Evolutionary conservation across 1,140 invertebrate species (phyloP), one percentile per base, ranked within the genome.

Genomic region (Cepaea nemoralis): DNA sequence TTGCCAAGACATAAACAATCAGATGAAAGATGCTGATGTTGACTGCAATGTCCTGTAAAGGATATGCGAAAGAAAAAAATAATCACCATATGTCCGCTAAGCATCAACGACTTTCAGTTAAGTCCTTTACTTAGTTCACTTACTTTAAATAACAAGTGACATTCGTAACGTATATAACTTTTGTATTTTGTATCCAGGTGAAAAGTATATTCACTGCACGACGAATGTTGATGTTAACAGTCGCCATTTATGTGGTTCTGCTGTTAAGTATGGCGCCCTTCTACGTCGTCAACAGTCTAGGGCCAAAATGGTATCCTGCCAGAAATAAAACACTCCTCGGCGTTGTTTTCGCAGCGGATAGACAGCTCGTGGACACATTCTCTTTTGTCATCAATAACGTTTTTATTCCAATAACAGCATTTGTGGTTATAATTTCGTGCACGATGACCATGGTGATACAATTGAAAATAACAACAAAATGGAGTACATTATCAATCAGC

Each of bases 341-440:
- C 19, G 19, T 73, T 35, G 70, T 73, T 12, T 35, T 10, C 70
- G n/a, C 70, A 14, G 70, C 6, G 8, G 8, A 73, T 37, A 6
- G 70, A 40, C 19, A 33, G n/a, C 5, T 12, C 19, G 37, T 73
- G 8, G 70, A 73, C 12, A n/a, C 19, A 12, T 14, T 73, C n/a
- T 33, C 35, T n/a, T 73, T 37, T n/a, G 12, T n/a, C 8, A n/a
- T 73, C 22, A 33, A 37, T 14, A 37, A 73, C 70, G 70, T 73
- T 40, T 19, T 73, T 14, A 24, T 73, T 40, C 37, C 70, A 14
- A 10, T 73, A 5, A n/a, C 33, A 12, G 12, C 70, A 24, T 73
- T 73, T 73, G 14, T 73, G 12, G n/a, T 73, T 35, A 40, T 73
- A 19, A 73, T 73, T 37, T 35, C 37, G 5, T 73, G 31, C 31